Conservation (phyloP, 2,113 vertebrate species). For the Rhea pennata region DNA sequence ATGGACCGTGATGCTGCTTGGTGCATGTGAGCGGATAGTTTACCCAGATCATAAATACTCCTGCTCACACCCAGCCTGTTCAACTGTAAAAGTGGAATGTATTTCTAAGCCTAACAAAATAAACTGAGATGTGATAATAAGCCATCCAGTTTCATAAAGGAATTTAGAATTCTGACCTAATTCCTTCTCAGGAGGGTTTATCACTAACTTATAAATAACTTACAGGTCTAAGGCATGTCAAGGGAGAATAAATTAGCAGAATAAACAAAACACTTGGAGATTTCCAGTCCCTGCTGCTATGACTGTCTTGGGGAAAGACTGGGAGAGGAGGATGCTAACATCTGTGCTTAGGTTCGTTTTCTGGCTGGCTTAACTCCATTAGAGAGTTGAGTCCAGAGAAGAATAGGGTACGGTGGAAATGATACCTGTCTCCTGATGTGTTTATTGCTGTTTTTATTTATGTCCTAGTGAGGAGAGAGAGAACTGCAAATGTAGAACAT, state of each 20-base stretch:
- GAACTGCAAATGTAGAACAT: not conserved
- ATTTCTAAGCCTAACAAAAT: not conserved
- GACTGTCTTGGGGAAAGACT: not conserved
- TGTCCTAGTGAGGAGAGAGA: not conserved
- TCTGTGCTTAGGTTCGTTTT: not conserved
- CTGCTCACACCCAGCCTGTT: not conserved
- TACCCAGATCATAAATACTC: not conserved
- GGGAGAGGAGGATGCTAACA: not conserved
- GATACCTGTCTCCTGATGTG: not conserved
- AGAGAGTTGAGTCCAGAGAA: not conserved
- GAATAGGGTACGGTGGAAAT: not conserved
- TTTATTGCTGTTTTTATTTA: constrained; percentile 20
- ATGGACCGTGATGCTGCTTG: not conserved
- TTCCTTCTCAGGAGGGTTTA: constrained; percentile 19
- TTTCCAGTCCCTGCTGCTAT: not conserved
- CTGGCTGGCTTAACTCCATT: constrained; percentile 35
- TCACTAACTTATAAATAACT: constrained; percentile 33
- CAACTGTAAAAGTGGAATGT: not conserved
- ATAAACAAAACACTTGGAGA: constrained; percentile 30
- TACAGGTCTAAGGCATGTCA: constrained; percentile 7
- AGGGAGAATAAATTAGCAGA: constrained; percentile 42
- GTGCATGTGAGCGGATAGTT: not conserved
- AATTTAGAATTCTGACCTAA: constrained; percentile 58
- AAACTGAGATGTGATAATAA: not conserved
- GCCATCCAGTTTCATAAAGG: constrained; percentile 18